Base-by-base conservation (phyloP, 2,888 invertebrate species). In the Anticlea derivata region DNA sequence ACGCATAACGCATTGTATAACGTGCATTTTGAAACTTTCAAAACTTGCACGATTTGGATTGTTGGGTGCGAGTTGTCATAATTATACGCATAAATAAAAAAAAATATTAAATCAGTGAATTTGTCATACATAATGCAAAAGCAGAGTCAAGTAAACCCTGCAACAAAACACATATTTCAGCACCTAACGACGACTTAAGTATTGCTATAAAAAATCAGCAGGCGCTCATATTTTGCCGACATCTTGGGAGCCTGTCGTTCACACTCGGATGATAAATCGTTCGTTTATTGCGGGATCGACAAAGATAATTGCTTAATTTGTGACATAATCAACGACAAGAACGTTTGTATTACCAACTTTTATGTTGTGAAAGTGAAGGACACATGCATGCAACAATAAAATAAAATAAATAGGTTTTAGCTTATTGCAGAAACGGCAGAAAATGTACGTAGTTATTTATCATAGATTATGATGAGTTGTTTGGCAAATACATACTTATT, bases 231-330 rank as follows among this genome's bases (percentile, higher is more conserved):
- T 7, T 38, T 11, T 35, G 7, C 27, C 12, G 27, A 22, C 35
- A 12, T 35, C n/a, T 24, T 30, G 30, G 24, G 37, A 8, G 29
- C 11, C 45, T 51, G 50, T 30, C 50, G 12, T 40, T 40, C 29
- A 40, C 50, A 51, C 31, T 38, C 38, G 0, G 50, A 40, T 45
- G 50, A 51, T 51, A 35, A 45, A 51, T 50, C 11, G 35, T 11
- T 34, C 12, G 37, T 31, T 43, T 37, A 41, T 8, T 34, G n/a
- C 5, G 7, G 8, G 35, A 45, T 1, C 1, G 11, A 27, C 29
- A 11, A 10, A 29, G 12, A 7, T 35, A 22, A 30, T 29, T 29
- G 29, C 29, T 6, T n/a, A n/a, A n/a, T n/a, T 31, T 12, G 31
- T 31, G 7, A 11, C 5, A 1, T 10, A 1, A 11, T 8, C 30